A percentile compares a stretch with the other conserved stretches of the same genome.
phyloP scores from a whole-genome alignment of 2,113 vertebrate genomes.

The Brienomyrus brachyistius region DNA sequence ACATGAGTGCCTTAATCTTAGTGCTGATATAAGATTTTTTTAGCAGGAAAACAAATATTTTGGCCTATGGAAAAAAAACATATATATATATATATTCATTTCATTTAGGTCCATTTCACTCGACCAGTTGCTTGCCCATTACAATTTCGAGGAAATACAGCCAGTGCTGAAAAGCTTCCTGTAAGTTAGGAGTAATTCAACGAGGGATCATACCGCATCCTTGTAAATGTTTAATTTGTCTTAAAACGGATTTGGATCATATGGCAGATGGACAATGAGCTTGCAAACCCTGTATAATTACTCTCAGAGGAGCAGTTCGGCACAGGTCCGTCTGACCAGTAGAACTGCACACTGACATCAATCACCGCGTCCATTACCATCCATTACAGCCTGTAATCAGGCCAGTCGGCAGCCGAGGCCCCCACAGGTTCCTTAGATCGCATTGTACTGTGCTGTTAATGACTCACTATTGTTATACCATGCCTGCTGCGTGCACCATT shows the following conservation, averaged over 20 bases:
- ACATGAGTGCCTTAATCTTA: not conserved
- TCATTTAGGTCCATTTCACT: not conserved
- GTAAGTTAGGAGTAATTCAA: slow-evolving; percentile 21
- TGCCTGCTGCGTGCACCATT: slow-evolving; percentile 21
- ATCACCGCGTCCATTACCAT: slow-evolving; percentile 35
- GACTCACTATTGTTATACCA: slow-evolving; percentile 26
- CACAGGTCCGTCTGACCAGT: slow-evolving; percentile 18
- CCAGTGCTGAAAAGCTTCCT: slow-evolving; percentile 17
- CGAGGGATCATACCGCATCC: slow-evolving; percentile 20
- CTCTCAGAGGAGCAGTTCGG: slow-evolving; percentile 16
- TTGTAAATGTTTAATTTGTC: slow-evolving; percentile 51
- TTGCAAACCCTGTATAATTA: slow-evolving; percentile 32
- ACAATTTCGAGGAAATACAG: too few species aligned
- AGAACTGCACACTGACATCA: slow-evolving; percentile 20
- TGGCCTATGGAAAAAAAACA: not conserved
- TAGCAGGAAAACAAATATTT: not conserved
- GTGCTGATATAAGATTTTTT: not conserved
- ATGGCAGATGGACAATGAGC: slow-evolving; percentile 49
- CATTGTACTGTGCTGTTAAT: slow-evolving; percentile 22
- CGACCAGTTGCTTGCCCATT: not conserved
- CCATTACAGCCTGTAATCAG: slow-evolving; percentile 31
- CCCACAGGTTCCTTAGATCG: slow-evolving; percentile 9
- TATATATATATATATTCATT: too few species aligned
- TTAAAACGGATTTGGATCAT: slow-evolving; percentile 42
- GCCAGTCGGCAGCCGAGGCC: slow-evolving; percentile 13